These are phyloP conservation scores for Odontocolon sp. DNA, from an alignment of 2,888 invertebrate species.

Conservation along the genomic window DNA sequence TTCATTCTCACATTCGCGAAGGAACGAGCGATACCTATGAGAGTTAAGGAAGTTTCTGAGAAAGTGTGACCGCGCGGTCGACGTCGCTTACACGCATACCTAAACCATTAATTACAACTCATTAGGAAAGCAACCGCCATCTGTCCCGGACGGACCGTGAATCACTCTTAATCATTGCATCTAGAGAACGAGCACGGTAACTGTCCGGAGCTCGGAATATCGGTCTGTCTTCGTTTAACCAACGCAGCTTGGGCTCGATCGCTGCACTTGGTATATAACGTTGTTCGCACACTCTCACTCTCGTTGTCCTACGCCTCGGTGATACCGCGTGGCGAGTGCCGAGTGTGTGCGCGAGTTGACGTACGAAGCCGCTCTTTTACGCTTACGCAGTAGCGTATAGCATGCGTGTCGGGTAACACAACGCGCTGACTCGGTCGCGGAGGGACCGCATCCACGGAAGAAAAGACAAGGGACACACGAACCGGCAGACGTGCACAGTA, in stretches of 20 bases:
- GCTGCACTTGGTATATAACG: too few species aligned
- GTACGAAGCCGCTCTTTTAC: background rate
- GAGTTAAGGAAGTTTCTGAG: constrained; percentile 59
- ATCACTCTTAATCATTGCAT: constrained; percentile 80
- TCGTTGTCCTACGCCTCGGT: background rate
- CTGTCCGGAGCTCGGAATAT: constrained; percentile 51
- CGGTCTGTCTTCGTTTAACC: constrained; percentile 21
- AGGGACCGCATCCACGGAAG: background rate
- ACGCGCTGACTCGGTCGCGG: background rate
- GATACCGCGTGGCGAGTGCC: constrained; percentile 22
- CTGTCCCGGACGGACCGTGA: constrained; percentile 78
- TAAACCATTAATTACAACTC: constrained; percentile 80
- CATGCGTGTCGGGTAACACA: constrained; percentile 30
- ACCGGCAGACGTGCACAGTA: background rate
- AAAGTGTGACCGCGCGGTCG: constrained; percentile 57
- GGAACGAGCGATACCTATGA: constrained; percentile 54
- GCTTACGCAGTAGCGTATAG: constrained; percentile 12
- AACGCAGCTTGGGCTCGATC: constrained; percentile 21
- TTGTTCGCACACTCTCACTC: background rate
- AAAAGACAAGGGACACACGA: background rate
- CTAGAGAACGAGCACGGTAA: constrained; percentile 67
- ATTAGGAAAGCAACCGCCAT: constrained; percentile 79
- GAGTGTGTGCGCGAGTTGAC: constrained; percentile 12
- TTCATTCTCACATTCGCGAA: constrained; percentile 24
- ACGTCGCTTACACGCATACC: constrained; percentile 72